phyloP scores from a whole-genome alignment of 2,888 invertebrate genomes.

The Pediacus dermestoides region DNA sequence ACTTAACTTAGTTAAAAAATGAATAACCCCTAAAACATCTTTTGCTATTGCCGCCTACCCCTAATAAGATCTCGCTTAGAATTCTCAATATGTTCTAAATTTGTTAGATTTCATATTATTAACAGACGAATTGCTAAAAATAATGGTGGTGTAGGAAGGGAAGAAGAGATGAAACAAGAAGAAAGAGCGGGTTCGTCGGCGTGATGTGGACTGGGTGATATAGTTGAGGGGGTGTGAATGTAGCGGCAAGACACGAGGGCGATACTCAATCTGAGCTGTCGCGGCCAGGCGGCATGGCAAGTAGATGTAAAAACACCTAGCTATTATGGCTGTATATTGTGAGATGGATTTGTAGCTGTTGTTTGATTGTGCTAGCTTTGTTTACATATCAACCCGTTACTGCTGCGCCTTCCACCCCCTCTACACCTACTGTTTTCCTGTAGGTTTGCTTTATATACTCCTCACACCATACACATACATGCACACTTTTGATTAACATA shows the following conservation, averaged over 20 bases:
- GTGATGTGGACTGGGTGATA: too few relatives aligned
- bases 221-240: slow-evolving; percentile 3
- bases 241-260: slow-evolving; percentile 22
- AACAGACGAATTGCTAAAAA: slow-evolving; percentile 17
- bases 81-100: too few relatives aligned
- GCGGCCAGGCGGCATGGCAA: slow-evolving; percentile 36
- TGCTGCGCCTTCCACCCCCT: slow-evolving; percentile 24
- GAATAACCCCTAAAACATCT: too few relatives aligned
- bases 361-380: slow-evolving; percentile 46
- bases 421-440: too few relatives aligned
- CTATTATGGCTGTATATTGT: slow-evolving; percentile 45
- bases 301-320: slow-evolving; percentile 43
- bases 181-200: too few relatives aligned
- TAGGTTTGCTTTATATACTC: too few relatives aligned
- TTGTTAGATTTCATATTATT: slow-evolving; percentile 4
- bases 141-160: slow-evolving; percentile 12
- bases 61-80: too few relatives aligned
- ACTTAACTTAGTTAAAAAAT: too few relatives aligned
- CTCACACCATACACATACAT: too few relatives aligned
- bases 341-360: slow-evolving; percentile 45
- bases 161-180: background rate
- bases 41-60: too few relatives aligned
- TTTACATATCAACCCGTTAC: slow-evolving; percentile 42
- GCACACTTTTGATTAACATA: too few relatives aligned
- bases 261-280: slow-evolving; percentile 48